Conservation (phyloP, 1,140 invertebrate genomes). For the Anoplolepis gracilipes region DNA sequence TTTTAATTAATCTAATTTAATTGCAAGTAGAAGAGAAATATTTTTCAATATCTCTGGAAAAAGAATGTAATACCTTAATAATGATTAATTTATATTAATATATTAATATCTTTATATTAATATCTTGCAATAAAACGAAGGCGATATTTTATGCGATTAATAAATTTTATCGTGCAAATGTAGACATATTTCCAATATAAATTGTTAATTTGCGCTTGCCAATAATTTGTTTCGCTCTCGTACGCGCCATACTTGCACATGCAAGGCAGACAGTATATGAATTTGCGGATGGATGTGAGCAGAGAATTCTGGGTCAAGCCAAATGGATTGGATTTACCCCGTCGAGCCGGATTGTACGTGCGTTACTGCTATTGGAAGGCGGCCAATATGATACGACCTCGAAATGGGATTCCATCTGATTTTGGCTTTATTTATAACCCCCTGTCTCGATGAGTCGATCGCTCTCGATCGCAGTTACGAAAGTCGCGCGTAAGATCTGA, state of each 20-base stretch:
- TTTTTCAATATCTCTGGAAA: not conserved
- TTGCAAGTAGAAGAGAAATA: not conserved
- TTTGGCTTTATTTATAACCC: conserved; percentile 69
- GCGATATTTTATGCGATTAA: not conserved
- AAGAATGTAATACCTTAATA: not conserved
- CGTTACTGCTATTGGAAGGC: conserved; percentile 70
- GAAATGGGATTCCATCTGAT: conserved; percentile 74
- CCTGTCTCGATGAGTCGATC: conserved; percentile 33
- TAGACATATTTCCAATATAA: conserved; percentile 36
- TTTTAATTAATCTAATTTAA: not conserved
- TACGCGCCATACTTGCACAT: not conserved
- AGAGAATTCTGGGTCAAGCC: conserved; percentile 73
- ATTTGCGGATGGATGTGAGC: conserved; percentile 45
- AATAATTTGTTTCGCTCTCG: conserved; percentile 41
- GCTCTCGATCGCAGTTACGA: not conserved
- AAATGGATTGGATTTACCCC: conserved; percentile 75
- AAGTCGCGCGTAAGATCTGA: conserved; percentile 5
- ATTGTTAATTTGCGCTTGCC: conserved; percentile 53
- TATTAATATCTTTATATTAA: not conserved
- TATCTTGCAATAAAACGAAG: not conserved
- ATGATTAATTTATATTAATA: conserved; percentile 1
- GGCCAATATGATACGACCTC: conserved; percentile 71
- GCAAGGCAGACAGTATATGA: conserved; percentile 46
- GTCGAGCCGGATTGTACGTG: conserved; percentile 60
- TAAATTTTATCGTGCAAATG: conserved; percentile 13